These are phyloP conservation scores for Nematolebias whitei DNA, from an alignment of 2,113 vertebrate species.

Conservation along the genomic window DNA sequence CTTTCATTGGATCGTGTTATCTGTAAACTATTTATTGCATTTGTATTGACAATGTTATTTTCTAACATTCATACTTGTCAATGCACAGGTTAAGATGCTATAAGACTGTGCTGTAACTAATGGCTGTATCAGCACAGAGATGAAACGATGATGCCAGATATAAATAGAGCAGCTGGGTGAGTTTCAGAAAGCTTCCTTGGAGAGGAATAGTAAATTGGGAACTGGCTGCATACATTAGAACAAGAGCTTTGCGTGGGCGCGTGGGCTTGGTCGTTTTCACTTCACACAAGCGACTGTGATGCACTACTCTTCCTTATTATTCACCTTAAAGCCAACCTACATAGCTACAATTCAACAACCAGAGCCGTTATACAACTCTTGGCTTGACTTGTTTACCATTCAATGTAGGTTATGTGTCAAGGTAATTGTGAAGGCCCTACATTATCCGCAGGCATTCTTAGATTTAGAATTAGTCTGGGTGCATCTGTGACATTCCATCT, in stretches of 20 bases:
- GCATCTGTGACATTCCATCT: conserved; percentile 54
- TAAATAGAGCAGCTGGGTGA: conserved; percentile 74
- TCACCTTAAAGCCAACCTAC: conserved; percentile 67
- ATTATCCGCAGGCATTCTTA: conserved; percentile 67
- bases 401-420: conserved; percentile 58
- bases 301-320: conserved; percentile 66
- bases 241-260: conserved; percentile 71
- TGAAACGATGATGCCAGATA: conserved; percentile 71
- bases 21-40: not conserved
- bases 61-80: conserved; percentile 6
- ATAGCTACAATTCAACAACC: conserved; percentile 50
- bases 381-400: conserved; percentile 56
- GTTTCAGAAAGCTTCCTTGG: conserved; percentile 73
- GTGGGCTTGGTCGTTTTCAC: conserved; percentile 69
- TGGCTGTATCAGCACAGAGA: conserved; percentile 60
- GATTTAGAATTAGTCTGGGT: conserved; percentile 56
- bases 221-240: conserved; percentile 75
- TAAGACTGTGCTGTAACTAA: conserved; percentile 47
- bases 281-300: conserved; percentile 62
- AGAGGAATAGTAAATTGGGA: conserved; percentile 78
- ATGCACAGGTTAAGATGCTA: conserved; percentile 42
- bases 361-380: conserved; percentile 50
- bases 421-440: conserved; percentile 46
- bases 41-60: not conserved
- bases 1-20: not conserved